Percentiles rank a stretch among this genome's conserved stretches.
Evolutionary conservation across 53 echinoderm and acorn worm genomes (phyloP).

Genomic region (Henricia sp.): DNA sequence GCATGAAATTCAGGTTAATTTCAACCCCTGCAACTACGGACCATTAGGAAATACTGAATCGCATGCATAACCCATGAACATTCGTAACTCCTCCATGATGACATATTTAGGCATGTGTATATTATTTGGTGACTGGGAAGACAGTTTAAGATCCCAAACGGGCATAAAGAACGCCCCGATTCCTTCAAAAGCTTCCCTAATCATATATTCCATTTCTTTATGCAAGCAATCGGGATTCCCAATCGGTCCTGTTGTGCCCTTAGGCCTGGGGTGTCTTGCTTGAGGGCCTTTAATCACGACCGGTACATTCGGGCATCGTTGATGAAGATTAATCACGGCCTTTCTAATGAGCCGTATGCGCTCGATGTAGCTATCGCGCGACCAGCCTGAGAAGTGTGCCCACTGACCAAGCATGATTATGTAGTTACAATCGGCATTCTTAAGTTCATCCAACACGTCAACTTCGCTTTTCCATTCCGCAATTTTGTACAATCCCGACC

Average conservation of each 20-base stretch:
- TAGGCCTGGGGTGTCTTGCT: conserved; percentile 1
- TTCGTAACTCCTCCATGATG: no score
- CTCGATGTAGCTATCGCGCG: conserved; percentile 53
- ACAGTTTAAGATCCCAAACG: conserved; percentile 48
- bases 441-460: conserved; percentile 32
- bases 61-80: no score
- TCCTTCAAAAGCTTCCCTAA: conserved; percentile 30
- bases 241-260: not conserved
- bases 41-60: no score
- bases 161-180: conserved; percentile 45
- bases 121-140: conserved; percentile 1
- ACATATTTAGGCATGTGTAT: conserved; percentile 28
- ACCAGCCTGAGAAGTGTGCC: conserved; percentile 63
- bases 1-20: no score
- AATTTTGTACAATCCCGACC: not conserved
- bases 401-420: conserved; percentile 47
- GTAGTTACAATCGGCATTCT: conserved; percentile 35
- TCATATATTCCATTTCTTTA: conserved; percentile 22
- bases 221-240: not conserved
- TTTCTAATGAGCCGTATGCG: conserved; percentile 37
- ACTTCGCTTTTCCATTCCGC: conserved; percentile 30
- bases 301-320: conserved; percentile 47
- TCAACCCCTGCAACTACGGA: no score
- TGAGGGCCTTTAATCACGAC: conserved; percentile 67
- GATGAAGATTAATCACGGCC: conserved; percentile 24